Base-by-base conservation (phyloP, 2,797 vertebrate genomes). In the Takifugu ocellatus region DNA sequence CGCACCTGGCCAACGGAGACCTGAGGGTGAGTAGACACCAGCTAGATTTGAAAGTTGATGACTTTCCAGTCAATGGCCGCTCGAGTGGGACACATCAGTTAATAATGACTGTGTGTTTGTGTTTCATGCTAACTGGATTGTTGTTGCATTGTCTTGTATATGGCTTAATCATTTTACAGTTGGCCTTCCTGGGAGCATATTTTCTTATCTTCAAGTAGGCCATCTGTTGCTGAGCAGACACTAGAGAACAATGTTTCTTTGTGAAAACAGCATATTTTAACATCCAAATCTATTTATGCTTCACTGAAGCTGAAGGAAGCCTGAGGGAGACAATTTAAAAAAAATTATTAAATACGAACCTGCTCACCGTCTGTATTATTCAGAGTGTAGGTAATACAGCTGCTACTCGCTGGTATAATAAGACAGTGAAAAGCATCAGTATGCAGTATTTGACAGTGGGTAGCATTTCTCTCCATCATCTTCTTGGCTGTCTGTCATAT, bases 1-100 rank as follows among this genome's bases (percentile, higher is more conserved):
- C 95, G 0, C 97, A 99, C 77, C 93, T 99, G 88, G 93, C 94
- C 75, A 99, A 98, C 1, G 96, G 97, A 2, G 96, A 98, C 85
- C 91, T 98, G 76, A 91, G 96, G 94, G 96, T 98, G 90, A 91
- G 94, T n/a, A 49, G 25, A 6, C 5, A 24, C 49, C 45, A 24
- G 25, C 0, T 11, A 5, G 39, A 49, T 10, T 27, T 11, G 39
- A 59, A 42, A 11, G 17, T 26, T 25, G 46, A 44, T 49, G 50
- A 48, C 1, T 14, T 39, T 1, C 14, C 12, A 14, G 2, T 39
- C 11, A 39, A 39, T 39, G 36, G 12, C 14, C 14, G 10, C 36
- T 39, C 2, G 3, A 7, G 17, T 10, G 5, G 7, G 17, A 21
- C 9, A n/a, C 44, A 2, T 44, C 43, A 21, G 8, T 21, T 9